phyloP scores from a whole-genome alignment of 2,113 vertebrate genomes.

The Puntigrus tetrazona region DNA sequence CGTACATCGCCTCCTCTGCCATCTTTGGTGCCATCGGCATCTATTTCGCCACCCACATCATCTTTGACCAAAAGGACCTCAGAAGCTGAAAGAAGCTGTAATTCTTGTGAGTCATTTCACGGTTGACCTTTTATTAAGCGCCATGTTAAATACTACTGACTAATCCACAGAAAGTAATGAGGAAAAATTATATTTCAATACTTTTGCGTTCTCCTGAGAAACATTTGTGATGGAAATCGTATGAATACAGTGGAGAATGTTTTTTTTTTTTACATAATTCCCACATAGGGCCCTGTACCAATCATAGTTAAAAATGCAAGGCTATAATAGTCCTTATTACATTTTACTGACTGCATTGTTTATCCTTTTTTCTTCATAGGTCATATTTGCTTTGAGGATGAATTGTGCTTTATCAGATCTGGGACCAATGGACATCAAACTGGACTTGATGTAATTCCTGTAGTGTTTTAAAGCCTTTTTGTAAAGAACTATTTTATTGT shows the following conservation, averaged over 20 bases:
- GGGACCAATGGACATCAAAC: slow-evolving; percentile 51
- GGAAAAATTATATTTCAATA: not conserved
- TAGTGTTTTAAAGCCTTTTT: slow-evolving; percentile 42
- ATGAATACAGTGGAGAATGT: no score
- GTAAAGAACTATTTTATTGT: slow-evolving; percentile 56
- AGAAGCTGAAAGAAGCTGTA: slow-evolving; percentile 55
- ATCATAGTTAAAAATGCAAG: not conserved
- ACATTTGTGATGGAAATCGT: not conserved
- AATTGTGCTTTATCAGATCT: not conserved
- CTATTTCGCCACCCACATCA: slow-evolving; percentile 71
- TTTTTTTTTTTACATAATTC: not conserved
- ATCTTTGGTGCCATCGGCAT: slow-evolving; percentile 75
- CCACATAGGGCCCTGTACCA: not conserved
- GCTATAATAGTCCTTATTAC: not conserved
- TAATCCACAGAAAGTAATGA: not conserved
- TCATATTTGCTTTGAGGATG: slow-evolving; percentile 17
- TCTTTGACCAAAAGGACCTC: slow-evolving; percentile 80
- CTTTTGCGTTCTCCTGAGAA: not conserved
- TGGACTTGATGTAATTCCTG: slow-evolving; percentile 18
- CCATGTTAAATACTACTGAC: not conserved
- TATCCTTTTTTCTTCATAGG: not conserved
- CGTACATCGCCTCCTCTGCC: slow-evolving; percentile 77
- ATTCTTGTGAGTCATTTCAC: not conserved
- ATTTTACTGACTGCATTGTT: not conserved
- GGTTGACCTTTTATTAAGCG: not conserved